Conservation (phyloP, 2,113 vertebrate genomes). For the Clarias magur region DNA sequence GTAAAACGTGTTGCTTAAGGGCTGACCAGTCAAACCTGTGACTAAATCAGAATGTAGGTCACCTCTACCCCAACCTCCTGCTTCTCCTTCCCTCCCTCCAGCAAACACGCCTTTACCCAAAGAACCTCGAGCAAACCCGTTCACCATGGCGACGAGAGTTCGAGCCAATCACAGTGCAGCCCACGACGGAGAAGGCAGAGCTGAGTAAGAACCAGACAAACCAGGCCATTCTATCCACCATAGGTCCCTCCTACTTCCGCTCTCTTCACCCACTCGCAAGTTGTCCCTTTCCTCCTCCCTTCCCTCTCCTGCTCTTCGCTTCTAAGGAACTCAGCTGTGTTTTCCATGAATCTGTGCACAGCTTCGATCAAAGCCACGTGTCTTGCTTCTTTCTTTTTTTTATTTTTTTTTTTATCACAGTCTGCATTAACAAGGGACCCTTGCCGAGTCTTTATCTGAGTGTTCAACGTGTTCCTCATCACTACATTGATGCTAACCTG, state of each 20-base stretch:
- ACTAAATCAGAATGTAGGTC: constrained; percentile 70
- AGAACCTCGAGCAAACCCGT: constrained; percentile 65
- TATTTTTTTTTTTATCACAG: constrained; percentile 15
- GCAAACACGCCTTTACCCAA: constrained; percentile 54
- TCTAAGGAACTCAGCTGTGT: constrained; percentile 56
- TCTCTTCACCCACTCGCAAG: constrained; percentile 18
- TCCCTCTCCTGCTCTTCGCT: constrained; percentile 35
- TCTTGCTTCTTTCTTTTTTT: constrained; percentile 32
- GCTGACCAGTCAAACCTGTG: constrained; percentile 24
- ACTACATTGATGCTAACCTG: constrained; percentile 9
- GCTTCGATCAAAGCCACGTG: constrained; percentile 60
- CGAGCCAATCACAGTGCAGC: constrained; percentile 40
- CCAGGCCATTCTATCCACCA: constrained; percentile 35
- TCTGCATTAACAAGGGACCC: constrained; percentile 10
- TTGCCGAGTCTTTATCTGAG: not conserved
- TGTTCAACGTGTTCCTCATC: constrained; percentile 11
- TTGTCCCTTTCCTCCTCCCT: not conserved
- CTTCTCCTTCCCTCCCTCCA: constrained; percentile 38
- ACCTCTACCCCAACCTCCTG: constrained; percentile 54
- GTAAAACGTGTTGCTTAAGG: constrained; percentile 36
- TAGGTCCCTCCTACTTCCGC: constrained; percentile 42
- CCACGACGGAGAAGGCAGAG: constrained; percentile 17
- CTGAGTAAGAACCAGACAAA: constrained; percentile 20
- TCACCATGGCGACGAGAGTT: constrained; percentile 45
- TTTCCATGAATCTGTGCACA: constrained; percentile 66